phyloP scores from a whole-genome alignment of 2,113 vertebrate genomes.

The Lycaon pictus region DNA sequence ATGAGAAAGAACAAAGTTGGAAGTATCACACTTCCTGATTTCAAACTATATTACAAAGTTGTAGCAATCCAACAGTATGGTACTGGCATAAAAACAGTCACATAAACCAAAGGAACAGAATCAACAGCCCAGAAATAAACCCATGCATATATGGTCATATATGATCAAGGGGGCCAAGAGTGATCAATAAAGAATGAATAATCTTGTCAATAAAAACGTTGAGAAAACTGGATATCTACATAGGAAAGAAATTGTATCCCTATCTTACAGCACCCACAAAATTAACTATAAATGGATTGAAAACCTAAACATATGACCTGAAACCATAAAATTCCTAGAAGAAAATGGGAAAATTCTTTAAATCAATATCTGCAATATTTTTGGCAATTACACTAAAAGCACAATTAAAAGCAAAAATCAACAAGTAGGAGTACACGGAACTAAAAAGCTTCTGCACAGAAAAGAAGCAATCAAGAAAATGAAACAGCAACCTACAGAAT shows the following conservation, averaged over 20 bases:
- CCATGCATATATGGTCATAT: not conserved
- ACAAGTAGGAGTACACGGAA: not conserved
- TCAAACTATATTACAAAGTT: not conserved
- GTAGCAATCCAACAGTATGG: not conserved
- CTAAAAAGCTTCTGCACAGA: not conserved
- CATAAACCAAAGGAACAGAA: not conserved
- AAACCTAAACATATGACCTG: not conserved
- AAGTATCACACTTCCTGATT: not conserved
- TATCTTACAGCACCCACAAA: not conserved
- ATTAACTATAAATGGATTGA: not conserved
- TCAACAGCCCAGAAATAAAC: not conserved
- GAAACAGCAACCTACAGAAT: not conserved
- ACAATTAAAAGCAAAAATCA: not conserved
- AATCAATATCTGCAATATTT: not conserved
- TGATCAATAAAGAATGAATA: not conserved
- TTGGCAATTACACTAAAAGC: not conserved
- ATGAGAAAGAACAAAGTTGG: not conserved
- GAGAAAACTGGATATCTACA: not conserved
- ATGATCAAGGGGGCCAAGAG: not conserved
- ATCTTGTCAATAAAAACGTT: not conserved
- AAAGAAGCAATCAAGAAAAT: not conserved
- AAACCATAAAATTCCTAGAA: not conserved
- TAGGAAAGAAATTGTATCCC: not conserved
- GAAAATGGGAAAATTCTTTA: not conserved
- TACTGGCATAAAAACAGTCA: not conserved